A percentile compares a stretch with the other conserved stretches of the same genome.
Evolutionary conservation across 2,888 invertebrate species (phyloP).

Genomic region (Polymixis flavicincta): DNA sequence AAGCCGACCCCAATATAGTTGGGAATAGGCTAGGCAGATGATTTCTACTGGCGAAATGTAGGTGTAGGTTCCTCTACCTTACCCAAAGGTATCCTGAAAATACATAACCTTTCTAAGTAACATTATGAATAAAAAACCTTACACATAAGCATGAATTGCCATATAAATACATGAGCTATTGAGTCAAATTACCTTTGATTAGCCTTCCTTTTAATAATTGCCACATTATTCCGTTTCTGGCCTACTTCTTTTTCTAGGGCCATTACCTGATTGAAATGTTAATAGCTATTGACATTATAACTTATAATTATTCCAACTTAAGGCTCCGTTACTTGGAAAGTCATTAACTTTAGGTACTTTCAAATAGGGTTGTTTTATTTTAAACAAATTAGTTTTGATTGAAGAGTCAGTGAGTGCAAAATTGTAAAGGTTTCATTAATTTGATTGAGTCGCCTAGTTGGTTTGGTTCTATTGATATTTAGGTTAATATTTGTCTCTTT

Average conservation of each 20-base stretch:
- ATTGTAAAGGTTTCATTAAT: conserved; percentile 50
- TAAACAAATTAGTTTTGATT: conserved; percentile 51
- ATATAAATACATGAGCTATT: conserved; percentile 11
- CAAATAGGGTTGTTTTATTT: conserved; percentile 39
- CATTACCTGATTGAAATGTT: conserved; percentile 53
- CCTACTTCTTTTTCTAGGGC: conserved; percentile 44
- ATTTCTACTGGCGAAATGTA: too few relatives aligned
- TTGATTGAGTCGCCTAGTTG: conserved; percentile 16
- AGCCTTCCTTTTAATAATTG: conserved; percentile 30
- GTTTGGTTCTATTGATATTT: conserved; percentile 19
- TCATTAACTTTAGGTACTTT: conserved; percentile 42
- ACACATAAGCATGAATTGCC: neutral
- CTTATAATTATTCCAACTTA: conserved; percentile 29
- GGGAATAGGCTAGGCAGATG: too few relatives aligned
- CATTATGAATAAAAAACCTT: neutral
- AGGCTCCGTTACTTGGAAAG: conserved; percentile 41
- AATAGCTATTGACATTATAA: conserved; percentile 46
- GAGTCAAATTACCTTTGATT: conserved; percentile 40
- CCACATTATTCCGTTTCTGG: conserved; percentile 39
- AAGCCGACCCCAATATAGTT: too few relatives aligned
- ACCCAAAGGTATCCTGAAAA: neutral
- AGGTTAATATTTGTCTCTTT: conserved; percentile 3
- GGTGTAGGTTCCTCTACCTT: neutral
- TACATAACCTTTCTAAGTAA: neutral
- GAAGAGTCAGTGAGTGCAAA: conserved; percentile 33